A percentile compares a stretch with the other conserved stretches of the same genome.
Conservation (phyloP, 2,888 invertebrate genomes). For the Pheosia tremula region DNA sequence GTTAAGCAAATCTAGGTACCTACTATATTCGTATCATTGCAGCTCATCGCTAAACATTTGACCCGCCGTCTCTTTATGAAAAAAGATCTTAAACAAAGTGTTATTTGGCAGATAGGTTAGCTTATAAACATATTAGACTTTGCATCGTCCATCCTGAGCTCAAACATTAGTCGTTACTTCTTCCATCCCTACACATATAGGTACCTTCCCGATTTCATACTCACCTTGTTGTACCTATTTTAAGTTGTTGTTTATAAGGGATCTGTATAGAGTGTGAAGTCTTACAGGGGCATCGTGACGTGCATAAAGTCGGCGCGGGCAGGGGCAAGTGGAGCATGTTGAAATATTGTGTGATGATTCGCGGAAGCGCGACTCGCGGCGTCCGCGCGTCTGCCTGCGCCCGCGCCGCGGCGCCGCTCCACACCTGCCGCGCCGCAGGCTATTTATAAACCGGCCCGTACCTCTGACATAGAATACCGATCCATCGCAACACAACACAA, state of each 20-base stretch:
- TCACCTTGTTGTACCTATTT: not conserved
- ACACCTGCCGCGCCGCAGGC: slow-evolving; percentile 72
- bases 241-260: not conserved
- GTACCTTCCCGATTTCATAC: not conserved
- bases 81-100: too few species aligned
- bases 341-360: slow-evolving; percentile 53
- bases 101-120: too few species aligned
- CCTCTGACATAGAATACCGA: slow-evolving; percentile 62
- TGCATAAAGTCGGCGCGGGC: not conserved
- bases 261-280: not conserved
- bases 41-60: too few species aligned
- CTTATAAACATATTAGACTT: too few species aligned
- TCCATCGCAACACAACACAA: slow-evolving; percentile 37
- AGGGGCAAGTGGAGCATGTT: slow-evolving; percentile 29
- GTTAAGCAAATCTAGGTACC: too few species aligned
- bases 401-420: slow-evolving; percentile 51
- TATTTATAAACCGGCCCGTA: slow-evolving; percentile 80
- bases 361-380: slow-evolving; percentile 79
- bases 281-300: not conserved
- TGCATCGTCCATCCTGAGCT: too few species aligned
- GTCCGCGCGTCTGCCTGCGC: slow-evolving; percentile 74
- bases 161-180: too few species aligned
- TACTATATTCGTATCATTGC: too few species aligned
- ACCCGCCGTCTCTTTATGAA: too few species aligned
- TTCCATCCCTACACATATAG: too few species aligned